These are phyloP conservation scores for Corvus moneduloides DNA, from an alignment of 2,113 vertebrate species.

Conservation along the genomic window DNA sequence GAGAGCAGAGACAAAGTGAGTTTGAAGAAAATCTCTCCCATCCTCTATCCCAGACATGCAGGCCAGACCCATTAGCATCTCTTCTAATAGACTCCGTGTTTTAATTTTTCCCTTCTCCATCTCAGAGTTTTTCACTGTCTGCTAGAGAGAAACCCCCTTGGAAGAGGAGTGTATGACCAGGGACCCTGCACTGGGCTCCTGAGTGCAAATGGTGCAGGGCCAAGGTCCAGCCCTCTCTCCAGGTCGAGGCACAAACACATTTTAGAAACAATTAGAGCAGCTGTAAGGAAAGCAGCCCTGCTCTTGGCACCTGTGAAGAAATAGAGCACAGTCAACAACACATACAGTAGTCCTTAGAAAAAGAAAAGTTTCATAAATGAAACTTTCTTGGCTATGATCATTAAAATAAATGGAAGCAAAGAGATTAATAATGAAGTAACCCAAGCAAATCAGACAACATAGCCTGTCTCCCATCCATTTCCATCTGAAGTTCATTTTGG, in stretches of 20 bases:
- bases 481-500: slow-evolving; percentile 12
- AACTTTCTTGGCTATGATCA: background rate
- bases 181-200: background rate
- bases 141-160: background rate
- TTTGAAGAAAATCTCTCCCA: background rate
- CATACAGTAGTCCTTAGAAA: background rate
- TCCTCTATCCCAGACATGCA: background rate
- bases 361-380: background rate
- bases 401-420: slow-evolving; percentile 18
- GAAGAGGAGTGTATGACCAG: accelerated
- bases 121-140: background rate
- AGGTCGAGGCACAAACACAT: background rate
- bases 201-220: accelerated
- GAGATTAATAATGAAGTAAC: slow-evolving; percentile 62
- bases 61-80: background rate
- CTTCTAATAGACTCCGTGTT: background rate
- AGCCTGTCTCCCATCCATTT: background rate
- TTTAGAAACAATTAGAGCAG: background rate
- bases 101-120: background rate
- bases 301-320: background rate
- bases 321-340: accelerated
- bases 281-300: background rate
- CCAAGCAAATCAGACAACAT: background rate
- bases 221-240: background rate
- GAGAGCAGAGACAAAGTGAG: accelerated